Conservation (phyloP, 2,888 invertebrate genomes). For the Eilema sororculum region DNA sequence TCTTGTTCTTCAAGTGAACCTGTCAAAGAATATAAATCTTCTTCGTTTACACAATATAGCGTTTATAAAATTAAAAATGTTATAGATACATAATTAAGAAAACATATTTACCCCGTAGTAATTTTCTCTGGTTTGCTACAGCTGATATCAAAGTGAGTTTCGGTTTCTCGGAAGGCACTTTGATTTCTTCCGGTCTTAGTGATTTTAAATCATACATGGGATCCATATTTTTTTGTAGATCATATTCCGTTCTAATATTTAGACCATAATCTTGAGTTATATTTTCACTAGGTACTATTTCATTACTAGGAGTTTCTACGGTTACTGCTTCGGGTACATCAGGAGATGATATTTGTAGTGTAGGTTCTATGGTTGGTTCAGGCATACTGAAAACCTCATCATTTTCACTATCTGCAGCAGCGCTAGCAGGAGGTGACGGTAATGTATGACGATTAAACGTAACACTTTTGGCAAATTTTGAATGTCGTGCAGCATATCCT, state of each 20-base stretch:
- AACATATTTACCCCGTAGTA: slow-evolving; percentile 82
- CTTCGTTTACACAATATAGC: slow-evolving; percentile 38
- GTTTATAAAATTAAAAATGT: background rate
- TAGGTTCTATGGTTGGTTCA: slow-evolving; percentile 56
- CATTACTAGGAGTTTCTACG: slow-evolving; percentile 53
- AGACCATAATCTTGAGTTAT: slow-evolving; percentile 58
- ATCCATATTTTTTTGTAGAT: slow-evolving; percentile 68
- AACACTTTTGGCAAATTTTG: slow-evolving; percentile 95
- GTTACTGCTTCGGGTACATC: slow-evolving; percentile 48
- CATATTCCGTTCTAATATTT: slow-evolving; percentile 68
- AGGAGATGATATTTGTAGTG: slow-evolving; percentile 57
- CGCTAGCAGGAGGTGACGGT: slow-evolving; percentile 91
- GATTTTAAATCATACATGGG: slow-evolving; percentile 75
- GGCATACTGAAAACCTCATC: slow-evolving; percentile 75
- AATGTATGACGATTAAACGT: slow-evolving; percentile 95
- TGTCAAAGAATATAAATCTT: slow-evolving; percentile 65
- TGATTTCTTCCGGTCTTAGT: slow-evolving; percentile 83
- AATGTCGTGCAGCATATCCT: slow-evolving; percentile 95
- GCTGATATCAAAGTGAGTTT: slow-evolving; percentile 86
- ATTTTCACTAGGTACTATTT: slow-evolving; percentile 55
- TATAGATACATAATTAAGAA: background rate
- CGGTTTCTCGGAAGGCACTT: slow-evolving; percentile 86
- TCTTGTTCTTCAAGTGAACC: slow-evolving; percentile 92
- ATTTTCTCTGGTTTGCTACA: slow-evolving; percentile 87
- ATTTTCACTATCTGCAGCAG: slow-evolving; percentile 66